These are phyloP conservation scores for Sinosuthora webbiana DNA, from an alignment of 2,113 vertebrate genomes.

Conservation along the genomic window DNA sequence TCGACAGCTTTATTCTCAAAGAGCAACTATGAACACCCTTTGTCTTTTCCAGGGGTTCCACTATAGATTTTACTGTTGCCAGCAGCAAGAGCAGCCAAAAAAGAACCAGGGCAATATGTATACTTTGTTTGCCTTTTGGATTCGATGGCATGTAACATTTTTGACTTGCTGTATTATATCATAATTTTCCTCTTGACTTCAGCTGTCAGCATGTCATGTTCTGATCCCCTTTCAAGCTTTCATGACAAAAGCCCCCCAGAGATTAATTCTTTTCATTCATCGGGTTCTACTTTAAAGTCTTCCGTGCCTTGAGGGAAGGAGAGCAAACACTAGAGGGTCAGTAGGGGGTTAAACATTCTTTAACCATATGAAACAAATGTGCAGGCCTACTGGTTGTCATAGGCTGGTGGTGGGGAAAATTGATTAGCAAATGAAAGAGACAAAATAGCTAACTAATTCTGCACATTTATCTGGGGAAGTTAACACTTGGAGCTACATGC, in stretches of 20 bases:
- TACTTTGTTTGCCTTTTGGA: not conserved
- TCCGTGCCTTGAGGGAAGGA: conserved; percentile 42
- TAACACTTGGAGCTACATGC: conserved; percentile 23
- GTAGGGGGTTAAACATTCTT: conserved; percentile 65
- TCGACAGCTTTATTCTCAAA: not conserved
- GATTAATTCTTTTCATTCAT: conserved; percentile 63
- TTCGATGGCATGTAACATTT: conserved; percentile 11
- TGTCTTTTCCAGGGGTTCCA: not conserved
- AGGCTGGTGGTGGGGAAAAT: conserved; percentile 45
- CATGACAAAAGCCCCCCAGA: conserved; percentile 45
- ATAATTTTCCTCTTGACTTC: conserved; percentile 61
- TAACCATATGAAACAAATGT: conserved; percentile 51
- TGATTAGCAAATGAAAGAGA: conserved; percentile 63
- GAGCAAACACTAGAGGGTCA: conserved; percentile 48
- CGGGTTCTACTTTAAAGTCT: conserved; percentile 57
- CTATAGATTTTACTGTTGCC: not conserved
- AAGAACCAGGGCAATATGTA: not conserved
- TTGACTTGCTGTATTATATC: conserved; percentile 52
- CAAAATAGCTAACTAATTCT: conserved; percentile 48
- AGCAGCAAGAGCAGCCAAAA: conserved; percentile 5
- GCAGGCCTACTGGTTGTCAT: conserved; percentile 34
- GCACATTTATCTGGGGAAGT: conserved; percentile 46
- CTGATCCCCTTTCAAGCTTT: conserved; percentile 54
- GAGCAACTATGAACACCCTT: not conserved
- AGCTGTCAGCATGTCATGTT: conserved; percentile 50